Evolutionary conservation across 2,888 invertebrate species (phyloP), one percentile per base, ranked within the genome.

Genomic region (Lasioglossum leucozonium): DNA sequence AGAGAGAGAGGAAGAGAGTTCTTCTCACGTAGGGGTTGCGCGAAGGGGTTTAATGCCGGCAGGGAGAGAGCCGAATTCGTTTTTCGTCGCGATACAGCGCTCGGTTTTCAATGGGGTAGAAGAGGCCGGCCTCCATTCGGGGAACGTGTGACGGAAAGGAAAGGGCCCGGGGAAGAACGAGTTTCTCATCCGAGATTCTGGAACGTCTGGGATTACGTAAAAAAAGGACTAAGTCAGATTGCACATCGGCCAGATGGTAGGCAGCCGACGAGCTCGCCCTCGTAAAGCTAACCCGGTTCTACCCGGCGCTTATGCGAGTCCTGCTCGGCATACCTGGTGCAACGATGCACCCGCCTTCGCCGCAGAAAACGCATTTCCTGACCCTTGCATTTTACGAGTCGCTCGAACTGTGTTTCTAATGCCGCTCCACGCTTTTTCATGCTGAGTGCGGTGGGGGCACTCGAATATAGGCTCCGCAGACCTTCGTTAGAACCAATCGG

Each of bases 161-260:
- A 73, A 51, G 37, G 71, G 42, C 58, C 77, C 37, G 72, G 67
- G 77, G 81, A 87, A 79, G 87, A 82, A 87, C 88, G 88, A 88
- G 87, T 90, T 88, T 86, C 88, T 91, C 90, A 88, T 91, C 89
- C 86, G 87, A 88, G 92, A 92, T 92, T 90, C 91, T 91, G 90
- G 91, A 92, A 92, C 90, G 92, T 90, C 92, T 91, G 92, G 93
- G 93, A 93, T 93, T 93, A 93, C 93, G 92, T 91, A 87, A 90
- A 91, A 86, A 90, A 91, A 89, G 88, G 89, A 91, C 90, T 90
- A 91, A 92, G 93, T 91, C 91, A 92, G 93, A 93, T 93, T 92
- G 92, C 93, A 91, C 93, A 93, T 93, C 93, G 92, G 89, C 91
- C 93, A 94, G 93, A 94, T 93, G 93, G 93, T 91, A 91, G 91